phyloP scores from a whole-genome alignment of 2,797 vertebrate genomes.

The Amazona finschi region DNA sequence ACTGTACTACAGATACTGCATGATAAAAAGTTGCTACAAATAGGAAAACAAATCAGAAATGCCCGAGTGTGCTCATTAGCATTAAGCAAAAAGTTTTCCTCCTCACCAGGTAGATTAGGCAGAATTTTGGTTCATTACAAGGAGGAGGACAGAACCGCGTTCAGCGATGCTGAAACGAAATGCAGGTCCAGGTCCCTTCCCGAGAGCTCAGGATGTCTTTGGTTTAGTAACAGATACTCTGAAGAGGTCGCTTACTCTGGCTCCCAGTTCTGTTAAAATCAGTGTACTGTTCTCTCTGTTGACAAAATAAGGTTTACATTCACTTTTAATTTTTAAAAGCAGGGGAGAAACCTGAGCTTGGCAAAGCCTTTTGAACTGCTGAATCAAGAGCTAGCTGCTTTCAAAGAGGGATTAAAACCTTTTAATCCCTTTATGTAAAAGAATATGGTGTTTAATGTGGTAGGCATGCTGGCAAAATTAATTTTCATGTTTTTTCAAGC shows the following conservation, averaged over 20 bases:
- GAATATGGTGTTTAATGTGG: conserved; percentile 63
- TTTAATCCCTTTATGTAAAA: conserved; percentile 64
- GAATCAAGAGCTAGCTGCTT: conserved; percentile 58
- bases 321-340: conserved; percentile 44
- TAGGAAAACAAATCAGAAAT: not conserved
- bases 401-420: conserved; percentile 62
- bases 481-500: conserved; percentile 69
- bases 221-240: conserved; percentile 1
- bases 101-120: not conserved
- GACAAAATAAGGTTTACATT: conserved; percentile 48
- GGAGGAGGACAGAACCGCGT: not conserved
- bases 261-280: conserved; percentile 16
- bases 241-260: conserved; percentile 9
- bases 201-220: not conserved
- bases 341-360: conserved; percentile 34
- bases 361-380: conserved; percentile 52
- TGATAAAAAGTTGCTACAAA: conserved; percentile 16
- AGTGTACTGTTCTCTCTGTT: conserved; percentile 26
- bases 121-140: conserved; percentile 17
- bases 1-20: not conserved
- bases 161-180: conserved; percentile 34
- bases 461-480: conserved; percentile 65
- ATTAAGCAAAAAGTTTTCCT: conserved; percentile 1
- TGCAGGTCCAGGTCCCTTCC: not conserved
- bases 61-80: not conserved